These are phyloP conservation scores for Parnassius glacialis DNA, from an alignment of 2,888 invertebrate genomes.

Conservation along the genomic window DNA sequence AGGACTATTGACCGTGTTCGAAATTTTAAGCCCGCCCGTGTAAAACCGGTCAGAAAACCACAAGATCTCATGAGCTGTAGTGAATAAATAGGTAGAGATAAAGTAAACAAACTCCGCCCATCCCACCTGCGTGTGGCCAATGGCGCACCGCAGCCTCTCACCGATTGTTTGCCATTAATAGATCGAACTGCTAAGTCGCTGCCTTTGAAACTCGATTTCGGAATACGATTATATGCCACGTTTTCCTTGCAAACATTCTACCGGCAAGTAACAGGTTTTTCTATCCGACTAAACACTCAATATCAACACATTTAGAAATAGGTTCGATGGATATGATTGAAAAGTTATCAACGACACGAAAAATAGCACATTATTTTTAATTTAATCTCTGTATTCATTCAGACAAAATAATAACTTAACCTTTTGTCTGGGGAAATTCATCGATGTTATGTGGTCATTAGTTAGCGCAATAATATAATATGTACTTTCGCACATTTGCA, in stretches of 20 bases:
- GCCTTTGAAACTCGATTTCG: no score
- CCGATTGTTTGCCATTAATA: constrained; percentile 34
- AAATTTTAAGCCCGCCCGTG: background rate
- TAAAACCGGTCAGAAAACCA: constrained; percentile 21
- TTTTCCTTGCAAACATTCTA: no score
- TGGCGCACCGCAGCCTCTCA: constrained; percentile 31
- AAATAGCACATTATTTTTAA: no score
- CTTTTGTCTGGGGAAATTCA: background rate
- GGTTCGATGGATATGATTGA: no score
- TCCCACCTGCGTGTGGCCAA: constrained; percentile 43
- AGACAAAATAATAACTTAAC: no score
- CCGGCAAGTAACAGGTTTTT: no score
- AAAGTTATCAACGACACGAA: no score
- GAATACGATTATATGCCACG: no score
- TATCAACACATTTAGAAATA: no score
- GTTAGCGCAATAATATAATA: background rate
- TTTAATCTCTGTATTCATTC: no score
- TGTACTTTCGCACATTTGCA: background rate
- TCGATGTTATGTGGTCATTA: background rate
- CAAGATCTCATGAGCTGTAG: constrained; percentile 22
- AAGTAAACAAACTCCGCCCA: constrained; percentile 44
- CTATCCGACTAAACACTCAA: no score
- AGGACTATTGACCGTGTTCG: no score
- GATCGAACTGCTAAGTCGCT: constrained; percentile 26
- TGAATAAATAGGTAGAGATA: constrained; percentile 39